Evolutionary conservation across 2,797 vertebrate species (phyloP).

Genomic region (Coregonus suidteri): DNA sequence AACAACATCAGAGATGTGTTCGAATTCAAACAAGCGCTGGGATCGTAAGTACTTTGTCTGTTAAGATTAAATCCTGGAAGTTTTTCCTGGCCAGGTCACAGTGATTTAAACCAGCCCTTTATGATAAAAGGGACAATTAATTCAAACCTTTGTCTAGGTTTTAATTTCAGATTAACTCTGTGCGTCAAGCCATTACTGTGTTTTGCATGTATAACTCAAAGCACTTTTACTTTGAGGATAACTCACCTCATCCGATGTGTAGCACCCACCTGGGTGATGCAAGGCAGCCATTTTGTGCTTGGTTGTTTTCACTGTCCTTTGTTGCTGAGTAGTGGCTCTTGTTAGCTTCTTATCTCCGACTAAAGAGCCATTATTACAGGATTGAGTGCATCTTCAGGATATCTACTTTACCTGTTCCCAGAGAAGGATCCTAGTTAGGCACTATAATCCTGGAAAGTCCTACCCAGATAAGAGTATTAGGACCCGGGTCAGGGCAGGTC

Average conservation of each 20-base stretch:
- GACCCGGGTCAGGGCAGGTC: background rate
- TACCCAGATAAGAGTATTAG: constrained; percentile 16
- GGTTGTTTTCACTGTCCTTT: background rate
- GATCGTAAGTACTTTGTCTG: constrained; percentile 84
- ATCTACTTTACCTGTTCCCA: constrained; percentile 12
- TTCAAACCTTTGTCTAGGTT: background rate
- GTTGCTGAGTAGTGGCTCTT: background rate
- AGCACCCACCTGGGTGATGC: too few species aligned
- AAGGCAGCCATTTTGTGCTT: background rate
- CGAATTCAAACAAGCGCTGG: constrained; percentile 90
- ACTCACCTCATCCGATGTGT: too few species aligned
- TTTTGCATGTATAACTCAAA: background rate
- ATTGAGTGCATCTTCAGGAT: background rate
- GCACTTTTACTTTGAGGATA: background rate
- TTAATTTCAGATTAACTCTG: background rate
- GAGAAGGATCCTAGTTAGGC: constrained; percentile 3
- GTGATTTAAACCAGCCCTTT: background rate
- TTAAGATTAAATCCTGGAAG: background rate
- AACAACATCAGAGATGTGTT: constrained; percentile 91
- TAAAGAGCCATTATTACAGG: background rate
- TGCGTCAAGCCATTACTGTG: background rate
- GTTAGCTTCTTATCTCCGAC: background rate
- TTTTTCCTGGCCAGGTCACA: background rate
- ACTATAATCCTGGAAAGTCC: background rate
- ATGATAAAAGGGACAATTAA: background rate